phyloP scores from a whole-genome alignment of 2,797 vertebrate genomes.

The Cyprinella venusta region DNA sequence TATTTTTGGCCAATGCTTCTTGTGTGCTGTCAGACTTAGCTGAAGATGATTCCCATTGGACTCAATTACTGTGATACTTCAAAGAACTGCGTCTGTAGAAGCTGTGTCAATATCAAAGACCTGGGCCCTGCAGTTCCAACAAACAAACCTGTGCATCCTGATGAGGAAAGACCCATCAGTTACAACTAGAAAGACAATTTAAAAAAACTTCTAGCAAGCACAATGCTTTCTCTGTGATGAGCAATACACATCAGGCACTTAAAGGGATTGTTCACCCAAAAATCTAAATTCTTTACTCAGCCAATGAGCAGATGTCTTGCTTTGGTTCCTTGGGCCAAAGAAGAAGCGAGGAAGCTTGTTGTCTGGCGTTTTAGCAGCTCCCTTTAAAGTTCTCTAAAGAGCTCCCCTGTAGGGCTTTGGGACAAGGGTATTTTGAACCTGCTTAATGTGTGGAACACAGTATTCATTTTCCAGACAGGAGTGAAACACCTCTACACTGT shows the following conservation, averaged over 20 bases:
- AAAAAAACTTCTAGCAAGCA: neutral
- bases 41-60: conserved; percentile 38
- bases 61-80: conserved; percentile 51
- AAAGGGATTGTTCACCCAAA: neutral
- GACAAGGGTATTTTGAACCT: conserved; percentile 16
- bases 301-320: conserved; percentile 37
- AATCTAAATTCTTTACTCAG: neutral
- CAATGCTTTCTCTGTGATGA: neutral
- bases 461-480: conserved; percentile 39
- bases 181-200: conserved; percentile 12
- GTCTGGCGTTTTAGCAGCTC: conserved; percentile 27
- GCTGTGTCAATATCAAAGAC: conserved; percentile 20
- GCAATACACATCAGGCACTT: neutral
- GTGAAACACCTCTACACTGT: conserved; percentile 28
- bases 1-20: conserved; percentile 24
- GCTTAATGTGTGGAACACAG: conserved; percentile 12
- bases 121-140: neutral
- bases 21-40: conserved; percentile 7
- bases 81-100: conserved; percentile 34
- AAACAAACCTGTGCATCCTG: conserved; percentile 29
- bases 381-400: conserved; percentile 39
- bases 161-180: conserved; percentile 31
- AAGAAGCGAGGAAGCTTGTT: conserved; percentile 33
- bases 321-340: conserved; percentile 34
- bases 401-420: conserved; percentile 35